Conservation (phyloP, 2,888 invertebrate species). For the Euclidia mi region DNA sequence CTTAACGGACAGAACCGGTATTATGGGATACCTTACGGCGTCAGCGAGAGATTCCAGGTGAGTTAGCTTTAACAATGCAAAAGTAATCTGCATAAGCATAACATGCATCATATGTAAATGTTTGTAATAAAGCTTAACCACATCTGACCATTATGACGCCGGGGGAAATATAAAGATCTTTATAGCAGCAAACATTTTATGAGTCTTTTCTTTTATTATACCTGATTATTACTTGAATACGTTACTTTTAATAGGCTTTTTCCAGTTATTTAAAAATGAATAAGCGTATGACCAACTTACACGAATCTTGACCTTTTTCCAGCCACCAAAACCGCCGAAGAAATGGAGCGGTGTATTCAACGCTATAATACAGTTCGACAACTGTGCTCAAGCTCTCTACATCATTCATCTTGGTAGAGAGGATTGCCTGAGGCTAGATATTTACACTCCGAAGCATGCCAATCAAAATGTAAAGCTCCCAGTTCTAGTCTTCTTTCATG, state of each 20-base stretch:
- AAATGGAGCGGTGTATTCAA: slow-evolving; percentile 73
- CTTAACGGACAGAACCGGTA: slow-evolving; percentile 74
- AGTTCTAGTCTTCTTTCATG: slow-evolving; percentile 81
- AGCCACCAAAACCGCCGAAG: slow-evolving; percentile 71
- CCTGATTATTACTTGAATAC: neutral
- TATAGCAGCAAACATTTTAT: neutral
- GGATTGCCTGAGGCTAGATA: slow-evolving; percentile 79
- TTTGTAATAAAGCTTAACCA: slow-evolving; percentile 13
- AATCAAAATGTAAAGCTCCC: slow-evolving; percentile 62
- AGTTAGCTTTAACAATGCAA: slow-evolving; percentile 41
- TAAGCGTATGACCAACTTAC: too few relatives aligned
- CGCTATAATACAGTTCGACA: slow-evolving; percentile 66
- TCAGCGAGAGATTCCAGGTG: slow-evolving; percentile 77
- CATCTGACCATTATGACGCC: slow-evolving; percentile 15
- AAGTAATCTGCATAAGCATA: slow-evolving; percentile 19
- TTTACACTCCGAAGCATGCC: slow-evolving; percentile 69
- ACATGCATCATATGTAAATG: slow-evolving; percentile 13
- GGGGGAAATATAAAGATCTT: neutral
- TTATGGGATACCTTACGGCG: slow-evolving; percentile 82
- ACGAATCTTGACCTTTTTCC: slow-evolving; percentile 38
- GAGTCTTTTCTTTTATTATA: neutral
- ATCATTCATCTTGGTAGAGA: slow-evolving; percentile 72
- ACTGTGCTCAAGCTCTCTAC: slow-evolving; percentile 74
- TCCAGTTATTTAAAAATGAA: too few relatives aligned
- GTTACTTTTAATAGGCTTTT: too few relatives aligned